Percentiles rank a stretch among this genome's conserved stretches.
These are phyloP conservation scores for Dynastes hyllus DNA, from an alignment of 2,888 invertebrate species.

Conservation along the genomic window DNA sequence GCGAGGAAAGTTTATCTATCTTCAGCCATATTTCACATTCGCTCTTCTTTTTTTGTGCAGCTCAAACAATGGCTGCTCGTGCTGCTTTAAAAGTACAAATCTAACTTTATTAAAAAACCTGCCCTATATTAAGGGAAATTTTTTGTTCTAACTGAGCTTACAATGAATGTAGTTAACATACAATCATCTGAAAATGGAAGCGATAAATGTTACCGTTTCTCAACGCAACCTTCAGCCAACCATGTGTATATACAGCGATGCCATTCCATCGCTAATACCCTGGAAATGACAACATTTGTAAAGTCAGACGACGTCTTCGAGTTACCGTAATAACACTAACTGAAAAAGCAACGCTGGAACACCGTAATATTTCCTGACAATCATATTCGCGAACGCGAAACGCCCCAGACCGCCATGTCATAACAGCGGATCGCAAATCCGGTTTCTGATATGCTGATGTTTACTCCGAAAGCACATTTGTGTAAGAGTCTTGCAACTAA, in stretches of 20 bases:
- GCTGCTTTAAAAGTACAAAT: too few species aligned
- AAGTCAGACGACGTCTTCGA: constrained; percentile 8
- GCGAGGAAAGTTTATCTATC: too few species aligned
- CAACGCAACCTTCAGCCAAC: too few species aligned
- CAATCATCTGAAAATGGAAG: constrained; percentile 3
- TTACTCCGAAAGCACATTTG: constrained; percentile 16
- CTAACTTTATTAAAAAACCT: too few species aligned
- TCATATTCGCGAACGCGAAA: constrained; percentile 4
- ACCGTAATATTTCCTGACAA: constrained; percentile 33
- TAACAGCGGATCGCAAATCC: constrained; percentile 26
- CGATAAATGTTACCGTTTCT: not conserved
- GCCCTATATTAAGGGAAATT: too few species aligned
- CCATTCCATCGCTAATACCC: constrained; percentile 10
- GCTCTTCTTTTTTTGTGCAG: too few species aligned
- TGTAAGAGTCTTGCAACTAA: not conserved
- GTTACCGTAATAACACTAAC: constrained; percentile 32
- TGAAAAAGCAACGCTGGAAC: constrained; percentile 22
- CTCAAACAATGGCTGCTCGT: too few species aligned
- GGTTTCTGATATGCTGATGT: constrained; percentile 31
- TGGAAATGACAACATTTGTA: constrained; percentile 35
- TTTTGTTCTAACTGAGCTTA: too few species aligned
- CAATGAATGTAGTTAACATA: not conserved
- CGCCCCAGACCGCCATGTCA: not conserved
- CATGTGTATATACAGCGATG: not conserved
- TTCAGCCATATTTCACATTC: too few species aligned